Evolutionary conservation across 2,888 invertebrate species (phyloP).

Genomic region (Hypselothyrea guttata): DNA sequence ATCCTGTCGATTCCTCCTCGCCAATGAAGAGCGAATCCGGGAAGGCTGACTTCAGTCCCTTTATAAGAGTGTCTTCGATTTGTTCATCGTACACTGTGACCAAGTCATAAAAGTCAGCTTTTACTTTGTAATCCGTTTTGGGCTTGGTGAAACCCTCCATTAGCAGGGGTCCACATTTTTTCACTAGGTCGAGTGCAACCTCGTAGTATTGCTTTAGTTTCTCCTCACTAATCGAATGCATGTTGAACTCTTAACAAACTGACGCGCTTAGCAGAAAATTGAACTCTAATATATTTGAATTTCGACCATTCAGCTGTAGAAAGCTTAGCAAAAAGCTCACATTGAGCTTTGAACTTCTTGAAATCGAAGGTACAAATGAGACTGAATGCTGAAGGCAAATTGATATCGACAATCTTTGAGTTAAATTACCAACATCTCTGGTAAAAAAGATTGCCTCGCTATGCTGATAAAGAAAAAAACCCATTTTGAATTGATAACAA

Average conservation of each 20-base stretch:
- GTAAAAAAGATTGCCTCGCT: no score
- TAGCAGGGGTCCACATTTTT: slow-evolving; percentile 78
- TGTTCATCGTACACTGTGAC: slow-evolving; percentile 91
- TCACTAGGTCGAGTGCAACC: slow-evolving; percentile 76
- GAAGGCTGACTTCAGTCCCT: slow-evolving; percentile 84
- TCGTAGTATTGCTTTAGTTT: slow-evolving; percentile 77
- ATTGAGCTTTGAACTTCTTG: slow-evolving; percentile 35
- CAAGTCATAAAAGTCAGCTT: slow-evolving; percentile 86
- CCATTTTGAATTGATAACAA: no score
- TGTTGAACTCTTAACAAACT: slow-evolving; percentile 20
- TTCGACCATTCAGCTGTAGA: slow-evolving; percentile 15
- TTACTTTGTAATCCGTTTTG: slow-evolving; percentile 81
- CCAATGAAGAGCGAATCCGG: slow-evolving; percentile 90
- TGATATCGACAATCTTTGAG: no score
- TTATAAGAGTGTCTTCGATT: slow-evolving; percentile 88
- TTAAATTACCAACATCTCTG: no score
- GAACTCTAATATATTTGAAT: slow-evolving; percentile 15
- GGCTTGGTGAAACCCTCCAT: slow-evolving; percentile 76
- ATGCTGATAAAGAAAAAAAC: no score
- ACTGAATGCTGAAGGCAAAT: no score
- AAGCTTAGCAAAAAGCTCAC: slow-evolving; percentile 30
- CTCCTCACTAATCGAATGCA: slow-evolving; percentile 42
- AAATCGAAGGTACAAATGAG: slow-evolving; percentile 10
- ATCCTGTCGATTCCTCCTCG: slow-evolving; percentile 85
- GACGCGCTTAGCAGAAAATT: slow-evolving; percentile 37